phyloP scores from a whole-genome alignment of 2,797 vertebrate species.

The Philypnodon macrostomus region DNA sequence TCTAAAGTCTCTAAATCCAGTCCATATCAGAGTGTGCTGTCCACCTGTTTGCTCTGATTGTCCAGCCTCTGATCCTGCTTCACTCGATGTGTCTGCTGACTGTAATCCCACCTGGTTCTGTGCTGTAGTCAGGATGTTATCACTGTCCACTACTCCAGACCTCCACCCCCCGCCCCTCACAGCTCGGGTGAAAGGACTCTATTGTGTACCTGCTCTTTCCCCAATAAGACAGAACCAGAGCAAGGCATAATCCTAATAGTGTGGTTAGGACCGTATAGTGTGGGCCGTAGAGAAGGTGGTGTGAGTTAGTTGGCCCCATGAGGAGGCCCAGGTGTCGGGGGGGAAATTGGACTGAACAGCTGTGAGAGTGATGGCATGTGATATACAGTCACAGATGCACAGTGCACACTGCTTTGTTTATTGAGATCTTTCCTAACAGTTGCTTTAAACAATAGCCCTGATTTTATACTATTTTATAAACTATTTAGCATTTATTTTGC shows the following conservation, averaged over 20 bases:
- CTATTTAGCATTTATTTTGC: too few species aligned
- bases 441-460: too few species aligned
- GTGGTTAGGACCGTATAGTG: slow-evolving; percentile 17
- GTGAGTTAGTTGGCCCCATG: slow-evolving; percentile 11
- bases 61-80: slow-evolving; percentile 29
- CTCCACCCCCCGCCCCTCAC: slow-evolving; percentile 27
- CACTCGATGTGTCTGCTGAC: slow-evolving; percentile 20
- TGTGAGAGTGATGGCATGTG: slow-evolving; percentile 28
- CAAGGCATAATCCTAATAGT: slow-evolving; percentile 27
- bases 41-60: slow-evolving; percentile 33
- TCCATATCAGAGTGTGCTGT: slow-evolving; percentile 6
- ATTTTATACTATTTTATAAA: too few species aligned
- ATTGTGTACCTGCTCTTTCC: slow-evolving; percentile 45
- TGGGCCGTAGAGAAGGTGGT: slow-evolving; percentile 8
- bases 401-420: too few species aligned
- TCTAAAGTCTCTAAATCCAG: neutral
- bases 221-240: slow-evolving; percentile 13
- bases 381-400: slow-evolving; percentile 39
- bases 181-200: slow-evolving; percentile 52
- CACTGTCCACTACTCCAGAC: slow-evolving; percentile 22
- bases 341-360: slow-evolving; percentile 41
- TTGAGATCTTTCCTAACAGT: too few species aligned
- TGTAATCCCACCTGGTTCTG: slow-evolving; percentile 74
- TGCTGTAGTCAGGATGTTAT: slow-evolving; percentile 57
- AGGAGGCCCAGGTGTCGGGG: slow-evolving; percentile 40